Conservation (phyloP, 92 coral and sea anemone species). For the Umimayanthus kanabou region DNA sequence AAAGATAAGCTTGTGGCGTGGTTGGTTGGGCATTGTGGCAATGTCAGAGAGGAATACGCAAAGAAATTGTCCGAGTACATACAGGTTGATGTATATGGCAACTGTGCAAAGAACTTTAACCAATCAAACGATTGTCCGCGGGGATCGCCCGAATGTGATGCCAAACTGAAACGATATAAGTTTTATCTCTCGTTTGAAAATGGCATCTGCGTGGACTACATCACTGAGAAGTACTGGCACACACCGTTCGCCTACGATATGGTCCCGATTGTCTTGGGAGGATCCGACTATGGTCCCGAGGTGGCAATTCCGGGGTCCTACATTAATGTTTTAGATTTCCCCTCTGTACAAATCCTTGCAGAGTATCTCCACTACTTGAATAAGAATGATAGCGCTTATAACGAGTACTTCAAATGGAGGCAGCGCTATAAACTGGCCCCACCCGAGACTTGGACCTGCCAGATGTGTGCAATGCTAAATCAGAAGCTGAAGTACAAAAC, state of each 20-base stretch:
- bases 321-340: slow-evolving; percentile 77
- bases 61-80: slow-evolving; percentile 60
- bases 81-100: slow-evolving; percentile 74
- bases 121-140: slow-evolving; percentile 58
- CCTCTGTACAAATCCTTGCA: slow-evolving; percentile 67
- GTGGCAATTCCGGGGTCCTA: slow-evolving; percentile 90
- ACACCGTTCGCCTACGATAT: slow-evolving; percentile 59
- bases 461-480: slow-evolving; percentile 76
- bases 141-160: slow-evolving; percentile 45
- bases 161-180: slow-evolving; percentile 63
- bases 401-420: slow-evolving; percentile 86
- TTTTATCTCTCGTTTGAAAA: slow-evolving; percentile 89
- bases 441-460: slow-evolving; percentile 84
- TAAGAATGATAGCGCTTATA: slow-evolving; percentile 79
- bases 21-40: slow-evolving; percentile 81
- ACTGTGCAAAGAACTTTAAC: slow-evolving; percentile 69
- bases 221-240: slow-evolving; percentile 92
- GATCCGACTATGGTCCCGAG: slow-evolving; percentile 62
- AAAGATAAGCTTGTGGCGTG: slow-evolving; percentile 84
- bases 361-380: slow-evolving; percentile 62
- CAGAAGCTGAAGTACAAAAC: slow-evolving; percentile 25
- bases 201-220: slow-evolving; percentile 72
- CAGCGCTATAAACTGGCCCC: slow-evolving; percentile 51
- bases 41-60: slow-evolving; percentile 63
- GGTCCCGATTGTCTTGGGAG: slow-evolving; percentile 89